Evolutionary conservation across 2,888 invertebrate genomes (phyloP).

Genomic region (Caenorhabditis sulstoni): DNA sequence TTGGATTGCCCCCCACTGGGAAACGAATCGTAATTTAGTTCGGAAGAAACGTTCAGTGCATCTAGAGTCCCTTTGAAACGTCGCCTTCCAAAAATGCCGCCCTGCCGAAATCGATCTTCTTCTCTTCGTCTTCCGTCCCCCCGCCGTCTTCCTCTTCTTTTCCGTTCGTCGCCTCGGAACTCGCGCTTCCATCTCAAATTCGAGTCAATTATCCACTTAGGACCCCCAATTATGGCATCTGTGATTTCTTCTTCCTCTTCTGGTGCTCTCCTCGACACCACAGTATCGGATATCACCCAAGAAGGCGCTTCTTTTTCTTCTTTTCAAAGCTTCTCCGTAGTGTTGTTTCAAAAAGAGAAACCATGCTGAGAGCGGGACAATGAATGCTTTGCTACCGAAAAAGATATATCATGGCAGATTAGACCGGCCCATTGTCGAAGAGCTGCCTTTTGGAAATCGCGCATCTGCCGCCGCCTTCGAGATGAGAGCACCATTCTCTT

Average conservation of each 20-base stretch:
- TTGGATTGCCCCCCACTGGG: neutral
- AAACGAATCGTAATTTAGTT: neutral
- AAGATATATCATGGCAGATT: constrained; percentile 57
- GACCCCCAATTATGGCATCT: constrained; percentile 55
- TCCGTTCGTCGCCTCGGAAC: constrained; percentile 36
- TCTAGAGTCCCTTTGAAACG: constrained; percentile 17
- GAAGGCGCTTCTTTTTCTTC: neutral
- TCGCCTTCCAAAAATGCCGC: constrained; percentile 11
- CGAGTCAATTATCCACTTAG: constrained; percentile 61
- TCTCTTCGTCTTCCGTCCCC: neutral
- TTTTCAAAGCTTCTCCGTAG: neutral
- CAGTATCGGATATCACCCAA: constrained; percentile 45
- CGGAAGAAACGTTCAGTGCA: constrained; percentile 7
- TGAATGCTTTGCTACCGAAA: constrained; percentile 18
- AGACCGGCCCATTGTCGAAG: constrained; percentile 15
- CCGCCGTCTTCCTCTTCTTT: neutral
- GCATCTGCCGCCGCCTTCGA: constrained; percentile 57
- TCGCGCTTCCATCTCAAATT: constrained; percentile 49
- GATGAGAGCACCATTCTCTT: constrained; percentile 26
- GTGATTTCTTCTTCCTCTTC: constrained; percentile 41
- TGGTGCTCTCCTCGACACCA: neutral
- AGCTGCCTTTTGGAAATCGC: constrained; percentile 34
- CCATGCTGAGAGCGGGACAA: too few species aligned
- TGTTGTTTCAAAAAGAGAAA: constrained; percentile 8
- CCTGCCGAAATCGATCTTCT: constrained; percentile 43